These are phyloP conservation scores for Tholera decimalis DNA, from an alignment of 2,888 invertebrate genomes.

Conservation along the genomic window DNA sequence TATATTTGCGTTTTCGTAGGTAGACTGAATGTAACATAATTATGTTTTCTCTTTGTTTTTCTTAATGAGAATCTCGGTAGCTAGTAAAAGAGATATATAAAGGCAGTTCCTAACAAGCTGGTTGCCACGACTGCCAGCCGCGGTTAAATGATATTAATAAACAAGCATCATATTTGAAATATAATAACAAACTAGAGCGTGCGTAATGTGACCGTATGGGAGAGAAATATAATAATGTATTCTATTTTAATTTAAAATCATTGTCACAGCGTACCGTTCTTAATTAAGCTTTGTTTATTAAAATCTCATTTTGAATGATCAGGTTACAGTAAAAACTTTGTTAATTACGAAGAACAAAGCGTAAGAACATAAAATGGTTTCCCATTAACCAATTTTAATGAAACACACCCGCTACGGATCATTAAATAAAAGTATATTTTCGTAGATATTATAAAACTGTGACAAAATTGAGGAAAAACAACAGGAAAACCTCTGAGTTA, in stretches of 20 bases:
- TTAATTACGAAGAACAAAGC: conserved; percentile 18
- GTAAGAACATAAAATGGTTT: conserved; percentile 40
- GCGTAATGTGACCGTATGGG: not conserved
- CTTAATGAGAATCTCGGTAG: conserved; percentile 17
- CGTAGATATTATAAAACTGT: conserved; percentile 49
- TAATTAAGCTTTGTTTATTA: conserved; percentile 12
- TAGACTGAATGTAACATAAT: conserved; percentile 8
- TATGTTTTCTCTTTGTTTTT: conserved; percentile 30
- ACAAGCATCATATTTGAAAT: conserved; percentile 2
- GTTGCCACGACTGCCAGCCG: not conserved
- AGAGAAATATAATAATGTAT: not conserved
- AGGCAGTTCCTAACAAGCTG: conserved; percentile 18
- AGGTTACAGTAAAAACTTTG: conserved; percentile 10
- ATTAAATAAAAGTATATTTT: conserved; percentile 55
- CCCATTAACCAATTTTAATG: conserved; percentile 46
- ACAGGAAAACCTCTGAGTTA: conserved; percentile 56
- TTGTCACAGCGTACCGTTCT: not conserved
- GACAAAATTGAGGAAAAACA: conserved; percentile 60
- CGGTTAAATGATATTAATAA: not conserved
- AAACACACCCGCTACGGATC: conserved; percentile 56
- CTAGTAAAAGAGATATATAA: conserved; percentile 20
- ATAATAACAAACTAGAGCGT: conserved; percentile 3
- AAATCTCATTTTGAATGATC: conserved; percentile 12
- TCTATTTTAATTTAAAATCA: not conserved
- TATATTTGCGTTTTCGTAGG: not conserved